phyloP scores from a whole-genome alignment of 2,888 invertebrate species.

The Melanostoma mellinum region DNA sequence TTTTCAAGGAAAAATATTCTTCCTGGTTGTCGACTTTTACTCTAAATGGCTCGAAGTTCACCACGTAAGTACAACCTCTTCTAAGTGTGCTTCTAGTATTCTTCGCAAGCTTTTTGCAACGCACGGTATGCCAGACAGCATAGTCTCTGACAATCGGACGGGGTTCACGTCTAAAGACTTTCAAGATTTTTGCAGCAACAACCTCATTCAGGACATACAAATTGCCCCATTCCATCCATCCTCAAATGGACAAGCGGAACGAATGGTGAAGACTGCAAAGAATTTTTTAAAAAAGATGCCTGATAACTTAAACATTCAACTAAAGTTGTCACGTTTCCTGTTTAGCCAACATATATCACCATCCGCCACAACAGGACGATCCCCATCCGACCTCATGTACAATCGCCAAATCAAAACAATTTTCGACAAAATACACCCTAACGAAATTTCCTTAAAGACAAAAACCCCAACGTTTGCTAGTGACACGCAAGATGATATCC shows the following conservation, averaged over 20 bases:
- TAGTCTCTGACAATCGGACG: conserved; percentile 24
- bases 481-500: no score
- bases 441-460: no score
- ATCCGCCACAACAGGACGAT: not conserved
- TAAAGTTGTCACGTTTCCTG: not conserved
- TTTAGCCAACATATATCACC: not conserved
- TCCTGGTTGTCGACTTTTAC: conserved; percentile 25
- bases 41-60: no score
- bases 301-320: not conserved
- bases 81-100: no score
- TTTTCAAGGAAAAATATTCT: not conserved
- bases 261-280: conserved; percentile 2
- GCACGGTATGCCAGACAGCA: conserved; percentile 40
- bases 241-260: not conserved
- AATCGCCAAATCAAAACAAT: not conserved
- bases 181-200: conserved; percentile 17
- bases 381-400: not conserved
- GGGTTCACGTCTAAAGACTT: conserved; percentile 34
- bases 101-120: no score
- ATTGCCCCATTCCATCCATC: conserved; percentile 41
- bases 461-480: no score
- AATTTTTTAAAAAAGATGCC: conserved; percentile 33
- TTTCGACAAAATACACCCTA: no score
- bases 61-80: no score
- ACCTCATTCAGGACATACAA: conserved; percentile 44